Evolutionary conservation across 2,888 invertebrate genomes (phyloP).

Genomic region (Platerodrilus igneus): DNA sequence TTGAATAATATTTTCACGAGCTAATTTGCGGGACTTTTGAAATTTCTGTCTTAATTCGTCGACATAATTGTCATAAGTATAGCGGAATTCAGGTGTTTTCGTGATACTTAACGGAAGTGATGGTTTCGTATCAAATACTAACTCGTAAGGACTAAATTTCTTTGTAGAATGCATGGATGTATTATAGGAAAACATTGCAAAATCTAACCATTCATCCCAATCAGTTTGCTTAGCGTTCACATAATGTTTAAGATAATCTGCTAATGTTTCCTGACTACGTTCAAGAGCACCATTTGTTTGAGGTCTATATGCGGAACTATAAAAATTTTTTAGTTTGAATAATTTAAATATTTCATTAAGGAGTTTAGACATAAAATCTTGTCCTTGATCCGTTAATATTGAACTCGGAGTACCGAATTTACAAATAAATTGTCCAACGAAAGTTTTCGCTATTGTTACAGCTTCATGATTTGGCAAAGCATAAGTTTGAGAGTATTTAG

Average conservation of each 20-base stretch:
- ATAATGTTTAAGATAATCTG: no score
- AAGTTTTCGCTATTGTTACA: slow-evolving; percentile 12
- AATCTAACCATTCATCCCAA: slow-evolving; percentile 18
- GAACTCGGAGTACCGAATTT: slow-evolving; percentile 23
- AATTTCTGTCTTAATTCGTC: slow-evolving; percentile 26
- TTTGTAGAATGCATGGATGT: slow-evolving; percentile 31
- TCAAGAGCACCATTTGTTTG: no score
- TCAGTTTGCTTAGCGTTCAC: slow-evolving; percentile 23
- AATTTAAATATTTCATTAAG: slow-evolving; percentile 33
- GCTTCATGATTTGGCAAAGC: slow-evolving; percentile 36
- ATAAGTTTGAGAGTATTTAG: slow-evolving; percentile 35
- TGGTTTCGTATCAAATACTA: slow-evolving; percentile 28
- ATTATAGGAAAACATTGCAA: slow-evolving; percentile 32
- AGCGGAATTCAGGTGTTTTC: slow-evolving; percentile 28
- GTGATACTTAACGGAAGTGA: slow-evolving; percentile 24
- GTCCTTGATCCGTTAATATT: slow-evolving; percentile 25
- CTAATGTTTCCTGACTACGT: no score
- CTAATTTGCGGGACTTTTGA: slow-evolving; percentile 27
- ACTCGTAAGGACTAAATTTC: slow-evolving; percentile 29
- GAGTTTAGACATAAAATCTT: slow-evolving; percentile 29
- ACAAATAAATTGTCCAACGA: slow-evolving; percentile 24
- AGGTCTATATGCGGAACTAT: slow-evolving; percentile 35
- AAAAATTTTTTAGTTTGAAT: slow-evolving; percentile 35
- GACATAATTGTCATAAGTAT: slow-evolving; percentile 30
- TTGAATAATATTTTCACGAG: slow-evolving; percentile 24